A percentile compares a stretch with the other conserved stretches of the same genome.
Evolutionary conservation across 2,113 vertebrate genomes (phyloP).

Genomic region (Cettia cetti): DNA sequence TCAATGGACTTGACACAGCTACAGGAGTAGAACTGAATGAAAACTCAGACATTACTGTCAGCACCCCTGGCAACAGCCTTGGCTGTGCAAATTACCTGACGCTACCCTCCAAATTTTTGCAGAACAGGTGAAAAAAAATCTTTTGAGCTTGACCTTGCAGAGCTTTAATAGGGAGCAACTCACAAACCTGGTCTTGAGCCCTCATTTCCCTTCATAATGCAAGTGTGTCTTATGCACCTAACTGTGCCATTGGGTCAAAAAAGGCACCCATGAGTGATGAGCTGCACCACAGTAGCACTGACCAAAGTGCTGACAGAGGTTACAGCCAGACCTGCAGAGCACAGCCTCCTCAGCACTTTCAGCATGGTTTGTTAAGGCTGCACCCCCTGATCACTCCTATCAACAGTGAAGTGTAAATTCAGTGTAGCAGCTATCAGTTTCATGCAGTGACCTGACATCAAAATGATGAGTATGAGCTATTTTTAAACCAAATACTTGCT

Average conservation of each 20-base stretch:
- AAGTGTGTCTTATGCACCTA: background rate
- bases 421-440: background rate
- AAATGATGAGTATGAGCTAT: background rate
- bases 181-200: background rate
- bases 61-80: background rate
- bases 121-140: background rate
- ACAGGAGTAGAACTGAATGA: background rate
- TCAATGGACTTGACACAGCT: background rate
- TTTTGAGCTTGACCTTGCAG: background rate
- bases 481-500: background rate
- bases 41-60: background rate
- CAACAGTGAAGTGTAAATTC: background rate
- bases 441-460: background rate
- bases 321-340: background rate
- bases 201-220: background rate
- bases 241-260: background rate
- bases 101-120: background rate
- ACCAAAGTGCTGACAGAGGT: background rate
- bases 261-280: background rate
- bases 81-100: background rate
- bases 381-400: background rate
- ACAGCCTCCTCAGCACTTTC: accelerated
- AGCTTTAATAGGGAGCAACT: background rate
- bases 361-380: background rate
- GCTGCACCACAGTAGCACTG: background rate